phyloP scores from a whole-genome alignment of 2,113 vertebrate species.

The Spea multiplicata region DNA sequence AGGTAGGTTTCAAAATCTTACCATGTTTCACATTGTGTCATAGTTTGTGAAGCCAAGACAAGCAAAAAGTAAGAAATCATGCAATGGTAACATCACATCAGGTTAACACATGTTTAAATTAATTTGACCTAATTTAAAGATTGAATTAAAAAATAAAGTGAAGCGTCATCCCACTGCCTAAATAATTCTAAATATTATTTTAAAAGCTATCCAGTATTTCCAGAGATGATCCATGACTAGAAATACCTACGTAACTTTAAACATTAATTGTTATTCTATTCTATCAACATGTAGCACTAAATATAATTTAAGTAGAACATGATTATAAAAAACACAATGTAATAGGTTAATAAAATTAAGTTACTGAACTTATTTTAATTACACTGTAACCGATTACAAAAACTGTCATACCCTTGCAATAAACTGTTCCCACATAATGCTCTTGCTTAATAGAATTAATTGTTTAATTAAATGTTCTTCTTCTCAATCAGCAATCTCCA shows the following conservation, averaged over 20 bases:
- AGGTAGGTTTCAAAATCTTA: too few relatives aligned
- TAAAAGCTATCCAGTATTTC: too few relatives aligned
- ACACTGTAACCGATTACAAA: not conserved
- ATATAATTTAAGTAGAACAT: constrained; percentile 3
- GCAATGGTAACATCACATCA: too few relatives aligned
- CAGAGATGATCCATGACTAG: not conserved
- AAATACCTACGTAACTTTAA: not conserved
- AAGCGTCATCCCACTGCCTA: not conserved
- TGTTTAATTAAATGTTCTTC: not conserved
- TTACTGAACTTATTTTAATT: not conserved
- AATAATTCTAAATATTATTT: not conserved
- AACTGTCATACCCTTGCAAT: constrained; percentile 11
- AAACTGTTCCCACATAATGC: not conserved
- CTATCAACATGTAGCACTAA: not conserved
- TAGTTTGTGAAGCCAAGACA: too few relatives aligned
- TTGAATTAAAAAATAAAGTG: too few relatives aligned
- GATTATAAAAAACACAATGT: not conserved
- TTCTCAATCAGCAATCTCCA: constrained; percentile 13
- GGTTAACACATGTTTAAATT: too few relatives aligned
- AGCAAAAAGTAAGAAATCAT: too few relatives aligned
- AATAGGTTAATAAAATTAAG: not conserved
- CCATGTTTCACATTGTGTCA: too few relatives aligned
- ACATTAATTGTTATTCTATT: not conserved
- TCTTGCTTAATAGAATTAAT: not conserved
- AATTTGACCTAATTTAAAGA: too few relatives aligned